These are phyloP conservation scores for Leptarthrus brevirostris DNA, from an alignment of 2,888 invertebrate species.

Conservation along the genomic window DNA sequence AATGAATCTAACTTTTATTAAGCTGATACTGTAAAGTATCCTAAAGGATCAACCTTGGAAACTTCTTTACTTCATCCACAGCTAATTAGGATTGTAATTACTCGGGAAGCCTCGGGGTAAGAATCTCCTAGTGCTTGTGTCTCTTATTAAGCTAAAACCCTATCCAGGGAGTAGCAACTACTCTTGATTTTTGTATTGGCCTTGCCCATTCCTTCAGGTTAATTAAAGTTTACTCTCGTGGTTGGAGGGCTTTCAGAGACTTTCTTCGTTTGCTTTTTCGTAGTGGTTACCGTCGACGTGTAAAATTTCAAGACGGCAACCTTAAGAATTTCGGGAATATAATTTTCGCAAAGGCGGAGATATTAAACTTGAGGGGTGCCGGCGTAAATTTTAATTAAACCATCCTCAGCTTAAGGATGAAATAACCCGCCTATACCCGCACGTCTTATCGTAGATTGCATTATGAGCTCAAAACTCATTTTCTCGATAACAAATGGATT, in stretches of 20 bases:
- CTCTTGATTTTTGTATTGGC: conserved; percentile 13
- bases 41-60: too few relatives aligned
- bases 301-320: too few relatives aligned
- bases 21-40: too few relatives aligned
- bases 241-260: neutral
- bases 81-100: conserved; percentile 27
- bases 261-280: neutral
- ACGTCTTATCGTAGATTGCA: neutral
- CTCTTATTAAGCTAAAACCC: conserved; percentile 15
- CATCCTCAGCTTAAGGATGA: conserved; percentile 16
- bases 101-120: neutral
- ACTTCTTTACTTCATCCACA: neutral
- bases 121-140: neutral
- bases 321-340: neutral
- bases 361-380: conserved; percentile 41
- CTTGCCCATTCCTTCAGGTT: conserved; percentile 43
- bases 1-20: too few relatives aligned
- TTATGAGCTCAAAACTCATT: too few relatives aligned
- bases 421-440: neutral
- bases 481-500: too few relatives aligned
- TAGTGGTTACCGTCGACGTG: neutral
- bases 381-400: conserved; percentile 42
- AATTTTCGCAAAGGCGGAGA: conserved; percentile 25
- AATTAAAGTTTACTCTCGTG: conserved; percentile 29
- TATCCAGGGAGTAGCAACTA: conserved; percentile 26